These are phyloP conservation scores for Oophaga pumilio DNA, from an alignment of 2,113 vertebrate genomes.

Conservation along the genomic window DNA sequence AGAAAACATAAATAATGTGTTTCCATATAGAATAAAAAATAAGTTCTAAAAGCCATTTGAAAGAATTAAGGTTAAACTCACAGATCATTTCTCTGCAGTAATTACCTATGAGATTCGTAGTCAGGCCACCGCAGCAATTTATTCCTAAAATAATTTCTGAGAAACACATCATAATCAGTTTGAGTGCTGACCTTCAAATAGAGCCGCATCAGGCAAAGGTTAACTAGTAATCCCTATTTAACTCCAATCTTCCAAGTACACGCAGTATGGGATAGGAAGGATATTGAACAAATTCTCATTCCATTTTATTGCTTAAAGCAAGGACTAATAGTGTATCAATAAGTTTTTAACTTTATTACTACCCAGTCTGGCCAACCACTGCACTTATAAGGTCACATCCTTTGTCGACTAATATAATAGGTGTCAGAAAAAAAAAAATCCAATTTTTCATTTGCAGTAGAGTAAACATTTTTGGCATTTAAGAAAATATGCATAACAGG, in stretches of 20 bases:
- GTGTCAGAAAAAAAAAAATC: too few relatives aligned
- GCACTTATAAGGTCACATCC: not conserved
- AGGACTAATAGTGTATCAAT: conserved; percentile 10
- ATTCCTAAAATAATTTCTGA: conserved; percentile 43
- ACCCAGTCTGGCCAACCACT: not conserved
- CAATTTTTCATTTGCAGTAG: not conserved
- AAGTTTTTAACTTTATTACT: not conserved
- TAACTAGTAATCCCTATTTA: conserved; percentile 41
- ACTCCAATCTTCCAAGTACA: conserved; percentile 8
- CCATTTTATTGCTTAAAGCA: not conserved
- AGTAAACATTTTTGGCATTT: not conserved
- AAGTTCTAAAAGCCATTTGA: not conserved
- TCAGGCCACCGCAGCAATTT: conserved; percentile 22
- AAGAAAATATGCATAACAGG: not conserved
- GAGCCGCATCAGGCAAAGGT: conserved; percentile 29
- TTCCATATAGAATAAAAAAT: not conserved
- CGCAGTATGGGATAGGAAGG: conserved; percentile 2
- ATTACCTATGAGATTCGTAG: conserved; percentile 14
- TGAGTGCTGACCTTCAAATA: conserved; percentile 46
- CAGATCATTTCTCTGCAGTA: conserved; percentile 2
- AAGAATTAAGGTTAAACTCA: not conserved
- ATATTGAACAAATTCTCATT: conserved; percentile 10
- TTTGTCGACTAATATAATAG: too few relatives aligned
- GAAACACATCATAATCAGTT: conserved; percentile 43
- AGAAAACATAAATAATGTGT: not conserved